These are phyloP conservation scores for Agapornis roseicollis DNA, from an alignment of 2,113 vertebrate genomes.

Conservation along the genomic window DNA sequence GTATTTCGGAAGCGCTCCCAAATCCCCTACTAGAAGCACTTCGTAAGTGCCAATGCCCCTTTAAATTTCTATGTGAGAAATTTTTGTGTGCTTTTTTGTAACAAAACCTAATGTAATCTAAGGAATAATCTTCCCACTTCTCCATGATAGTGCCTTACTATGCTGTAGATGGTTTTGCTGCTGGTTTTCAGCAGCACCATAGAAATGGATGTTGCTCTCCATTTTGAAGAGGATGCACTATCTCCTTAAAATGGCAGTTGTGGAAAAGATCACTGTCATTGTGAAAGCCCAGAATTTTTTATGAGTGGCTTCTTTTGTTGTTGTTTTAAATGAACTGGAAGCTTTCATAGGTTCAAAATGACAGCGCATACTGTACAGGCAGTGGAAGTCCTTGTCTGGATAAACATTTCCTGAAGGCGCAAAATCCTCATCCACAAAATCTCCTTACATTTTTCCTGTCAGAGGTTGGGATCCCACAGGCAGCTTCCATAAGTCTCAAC, in stretches of 20 bases:
- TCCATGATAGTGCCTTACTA: not conserved
- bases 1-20: not conserved
- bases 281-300: not conserved
- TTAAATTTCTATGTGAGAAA: not conserved
- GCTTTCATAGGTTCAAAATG: not conserved
- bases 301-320: not conserved
- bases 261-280: not conserved
- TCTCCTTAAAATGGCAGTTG: not conserved
- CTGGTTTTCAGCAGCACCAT: not conserved
- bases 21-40: not conserved
- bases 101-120: not conserved
- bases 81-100: not conserved
- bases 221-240: not conserved
- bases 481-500: not conserved
- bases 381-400: fast-evolving
- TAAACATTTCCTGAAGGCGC: not conserved
- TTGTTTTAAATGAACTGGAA: not conserved
- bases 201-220: not conserved
- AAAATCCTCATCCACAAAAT: not conserved
- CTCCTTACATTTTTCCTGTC: not conserved
- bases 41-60: not conserved
- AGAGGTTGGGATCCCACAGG: fast-evolving
- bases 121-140: not conserved
- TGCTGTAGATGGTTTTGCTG: not conserved
- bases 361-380: not conserved